Conservation (phyloP, 2,113 vertebrate species). For the Labeo catla region DNA sequence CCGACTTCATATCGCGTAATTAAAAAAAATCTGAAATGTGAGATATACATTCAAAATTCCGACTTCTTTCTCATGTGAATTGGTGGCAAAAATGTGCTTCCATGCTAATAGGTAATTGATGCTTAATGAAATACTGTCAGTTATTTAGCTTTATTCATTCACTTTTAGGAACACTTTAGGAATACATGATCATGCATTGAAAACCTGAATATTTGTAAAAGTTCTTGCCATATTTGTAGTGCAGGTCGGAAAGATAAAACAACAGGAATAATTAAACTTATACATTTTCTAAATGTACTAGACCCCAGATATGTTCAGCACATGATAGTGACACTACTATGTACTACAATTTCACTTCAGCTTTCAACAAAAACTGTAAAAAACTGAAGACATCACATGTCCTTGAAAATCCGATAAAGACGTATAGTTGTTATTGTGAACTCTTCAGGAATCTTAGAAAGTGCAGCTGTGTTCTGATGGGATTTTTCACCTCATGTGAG, state of each 20-base stretch:
- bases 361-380: neutral
- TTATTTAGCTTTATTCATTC: neutral
- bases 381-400: neutral
- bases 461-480: conserved; percentile 12
- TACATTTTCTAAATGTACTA: neutral
- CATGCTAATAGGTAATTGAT: neutral
- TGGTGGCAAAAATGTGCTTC: too few relatives aligned
- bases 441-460: neutral
- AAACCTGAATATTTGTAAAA: neutral
- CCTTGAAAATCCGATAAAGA: neutral
- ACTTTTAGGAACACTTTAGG: neutral
- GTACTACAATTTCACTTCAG: neutral
- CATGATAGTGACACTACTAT: neutral
- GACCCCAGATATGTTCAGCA: neutral
- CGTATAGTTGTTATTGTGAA: neutral
- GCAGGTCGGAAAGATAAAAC: neutral
- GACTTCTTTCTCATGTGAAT: too few relatives aligned
- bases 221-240: neutral
- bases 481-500: neutral
- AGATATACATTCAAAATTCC: too few relatives aligned
- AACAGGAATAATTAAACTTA: neutral
- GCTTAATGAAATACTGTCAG: neutral
- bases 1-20: too few relatives aligned
- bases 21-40: too few relatives aligned
- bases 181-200: neutral